phyloP scores from a whole-genome alignment of 2,113 vertebrate species.

The Prochilodus magdalenae region DNA sequence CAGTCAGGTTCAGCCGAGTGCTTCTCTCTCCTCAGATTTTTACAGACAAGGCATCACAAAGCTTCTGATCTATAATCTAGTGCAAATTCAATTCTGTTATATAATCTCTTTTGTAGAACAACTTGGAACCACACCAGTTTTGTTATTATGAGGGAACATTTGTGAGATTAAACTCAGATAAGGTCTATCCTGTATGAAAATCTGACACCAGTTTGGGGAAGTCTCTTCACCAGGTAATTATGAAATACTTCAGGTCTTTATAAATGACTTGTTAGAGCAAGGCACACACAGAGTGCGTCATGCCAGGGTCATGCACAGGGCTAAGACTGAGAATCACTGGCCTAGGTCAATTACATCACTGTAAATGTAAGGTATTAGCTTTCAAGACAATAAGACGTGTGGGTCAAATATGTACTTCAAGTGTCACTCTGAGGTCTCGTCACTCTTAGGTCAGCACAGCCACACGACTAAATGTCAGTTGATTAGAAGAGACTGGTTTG shows the following conservation, averaged over 20 bases:
- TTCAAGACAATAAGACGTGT: background rate
- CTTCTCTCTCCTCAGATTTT: conserved; percentile 3
- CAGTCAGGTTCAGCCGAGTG: conserved; percentile 20
- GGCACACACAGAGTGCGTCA: background rate
- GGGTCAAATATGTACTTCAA: background rate
- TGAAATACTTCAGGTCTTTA: background rate
- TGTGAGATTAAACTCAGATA: background rate
- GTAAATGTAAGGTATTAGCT: background rate
- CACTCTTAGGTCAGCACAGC: background rate
- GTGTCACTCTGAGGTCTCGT: background rate
- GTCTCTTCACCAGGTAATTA: background rate
- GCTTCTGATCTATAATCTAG: background rate
- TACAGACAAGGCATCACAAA: background rate
- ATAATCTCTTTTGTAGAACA: background rate
- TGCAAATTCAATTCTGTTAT: background rate
- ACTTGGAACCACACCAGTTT: background rate
- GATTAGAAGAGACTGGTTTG: background rate
- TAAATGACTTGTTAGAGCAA: background rate
- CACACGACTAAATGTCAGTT: background rate
- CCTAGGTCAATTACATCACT: background rate
- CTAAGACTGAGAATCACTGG: background rate
- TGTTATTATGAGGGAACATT: background rate
- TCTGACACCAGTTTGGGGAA: too few relatives aligned
- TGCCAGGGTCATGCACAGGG: too few relatives aligned
- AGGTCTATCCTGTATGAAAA: too few relatives aligned